Base-by-base conservation (phyloP, 2,888 invertebrate genomes). In the Patella ulyssiponensis region DNA sequence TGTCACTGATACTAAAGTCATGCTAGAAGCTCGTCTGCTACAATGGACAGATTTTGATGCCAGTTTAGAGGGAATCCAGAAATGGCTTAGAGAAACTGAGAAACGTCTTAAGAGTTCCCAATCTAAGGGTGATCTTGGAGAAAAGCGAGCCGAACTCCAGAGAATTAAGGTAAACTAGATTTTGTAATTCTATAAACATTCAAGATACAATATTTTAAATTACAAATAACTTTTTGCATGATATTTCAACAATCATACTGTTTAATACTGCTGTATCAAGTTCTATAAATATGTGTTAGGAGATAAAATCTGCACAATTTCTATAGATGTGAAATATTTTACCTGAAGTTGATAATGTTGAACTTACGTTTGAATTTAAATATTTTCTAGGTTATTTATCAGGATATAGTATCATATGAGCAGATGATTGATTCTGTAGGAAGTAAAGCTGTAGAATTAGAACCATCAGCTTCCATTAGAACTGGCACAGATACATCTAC, bases 341-440 rank as follows among this genome's bases (percentile, higher is more conserved):
- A 44, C 9, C 44, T 44, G 7, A 44, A 44, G 44, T 44, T 44
- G 9, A 44, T 44, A 44, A 44, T 44, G 44, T 44, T 44, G 44
- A 44, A 44, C 44, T 44, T 7, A 44, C 9, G 44, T 44, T 44
- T 44, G 44, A 44, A 44, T 44, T 0, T 44, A 44, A 44, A 44
- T 44, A 44, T 44, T 44, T 74, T 78, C 5, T 82, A 89, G 92
- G 97, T 96, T 91, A 96, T 98, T 89, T 97, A 98, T 70, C 97
- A 98, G 93, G 98, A 98, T 92, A 98, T 98, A 90, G 96, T 97
- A 84, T 96, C 97, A 75, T 97, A 98, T 92, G 97, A 98, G 92
- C 98, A 98, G 74, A 97, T 98, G 96, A 97, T 98, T 87, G 97
- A 97, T 91, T 97, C 97, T 70, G 97, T 98, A 69, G 95, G 96